Conservation (phyloP, 1,140 invertebrate species). For the Aphelinus certus region DNA sequence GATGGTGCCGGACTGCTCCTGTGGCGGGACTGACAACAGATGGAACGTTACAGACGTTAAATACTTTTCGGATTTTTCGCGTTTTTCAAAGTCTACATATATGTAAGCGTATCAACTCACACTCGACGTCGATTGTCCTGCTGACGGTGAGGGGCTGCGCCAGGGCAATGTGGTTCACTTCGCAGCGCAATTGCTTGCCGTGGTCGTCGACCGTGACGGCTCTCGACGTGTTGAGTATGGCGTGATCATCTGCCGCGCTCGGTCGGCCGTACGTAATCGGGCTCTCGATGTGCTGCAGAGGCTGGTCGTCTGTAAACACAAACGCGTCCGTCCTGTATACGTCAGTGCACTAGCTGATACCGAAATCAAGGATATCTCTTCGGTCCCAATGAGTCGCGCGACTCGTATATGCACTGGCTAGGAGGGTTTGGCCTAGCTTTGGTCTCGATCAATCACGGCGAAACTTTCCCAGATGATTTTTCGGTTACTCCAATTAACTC, state of each 20-base stretch:
- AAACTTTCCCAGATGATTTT: too few species aligned
- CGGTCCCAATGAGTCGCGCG: too few species aligned
- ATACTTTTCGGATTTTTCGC: too few species aligned
- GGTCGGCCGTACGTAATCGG: slow-evolving; percentile 62
- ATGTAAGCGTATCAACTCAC: slow-evolving; percentile 62
- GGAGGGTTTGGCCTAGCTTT: too few species aligned
- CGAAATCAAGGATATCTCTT: background rate
- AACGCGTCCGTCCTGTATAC: too few species aligned
- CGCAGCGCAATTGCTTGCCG: slow-evolving; percentile 71
- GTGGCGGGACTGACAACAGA: slow-evolving; percentile 70
- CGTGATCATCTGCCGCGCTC: slow-evolving; percentile 46
- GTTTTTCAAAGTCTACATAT: too few species aligned
- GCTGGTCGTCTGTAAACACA: slow-evolving; percentile 67
- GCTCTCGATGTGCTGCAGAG: slow-evolving; percentile 68
- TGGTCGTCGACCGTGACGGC: slow-evolving; percentile 72
- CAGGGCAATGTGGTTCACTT: slow-evolving; percentile 72
- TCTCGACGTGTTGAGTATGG: slow-evolving; percentile 73
- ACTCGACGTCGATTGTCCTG: slow-evolving; percentile 69
- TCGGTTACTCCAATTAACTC: too few species aligned
- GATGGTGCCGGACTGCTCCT: slow-evolving; percentile 62
- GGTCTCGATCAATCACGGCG: too few species aligned
- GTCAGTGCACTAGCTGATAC: too few species aligned
- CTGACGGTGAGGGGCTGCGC: slow-evolving; percentile 61
- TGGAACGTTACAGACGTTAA: too few species aligned
- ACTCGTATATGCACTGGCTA: too few species aligned